Base-by-base conservation (phyloP, 1,140 invertebrate genomes). In the Eupristina koningsbergeri region DNA sequence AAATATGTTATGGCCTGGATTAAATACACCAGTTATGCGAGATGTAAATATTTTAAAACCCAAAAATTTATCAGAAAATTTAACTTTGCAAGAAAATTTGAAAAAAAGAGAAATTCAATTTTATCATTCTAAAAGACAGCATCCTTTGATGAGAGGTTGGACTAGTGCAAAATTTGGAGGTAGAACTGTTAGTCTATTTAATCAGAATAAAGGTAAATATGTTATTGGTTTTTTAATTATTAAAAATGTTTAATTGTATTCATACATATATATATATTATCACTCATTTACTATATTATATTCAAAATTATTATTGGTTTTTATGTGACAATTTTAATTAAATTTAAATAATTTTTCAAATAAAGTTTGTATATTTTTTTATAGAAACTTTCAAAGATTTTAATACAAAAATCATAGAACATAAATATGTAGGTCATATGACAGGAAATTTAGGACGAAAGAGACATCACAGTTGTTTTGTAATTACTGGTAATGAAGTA, bases 1-100 rank as follows among this genome's bases (percentile, higher is more conserved):
- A 67, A 97, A 96, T 88, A 96, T 98, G 87, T 41, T 97, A 79
- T 99, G 97, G 96, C 98, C 98, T 41, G 98, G 98, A 36, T 92
- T 99, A 36, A 98, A 96, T 89, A 92, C 95, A 1, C 96, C 97
- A 6, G 93, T 99, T 17, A 91, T 98, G 15, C 94, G 94, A 88
- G 97, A 97, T 2, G 95, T 93, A 88, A 95, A 97, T 89, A 86
- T 98, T 1, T 89, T 98, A 0, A 91, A 94, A 87, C 95, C 95
- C 86, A 93, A 96, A 86, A 89, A 95, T 86, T 88, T 97, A 22
- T 95, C 96, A 1, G 94, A 95, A 83, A 95, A 97, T 93, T 92
- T 94, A 45, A 94, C 97, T 84, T 93, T 94, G 81, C 96, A 95
- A 86, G 98, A 58, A 58, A 58, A 58, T 3, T 26, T 26, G 26